Evolutionary conservation across 2,113 vertebrate genomes (phyloP).

Genomic region (Sceloporus undulatus): DNA sequence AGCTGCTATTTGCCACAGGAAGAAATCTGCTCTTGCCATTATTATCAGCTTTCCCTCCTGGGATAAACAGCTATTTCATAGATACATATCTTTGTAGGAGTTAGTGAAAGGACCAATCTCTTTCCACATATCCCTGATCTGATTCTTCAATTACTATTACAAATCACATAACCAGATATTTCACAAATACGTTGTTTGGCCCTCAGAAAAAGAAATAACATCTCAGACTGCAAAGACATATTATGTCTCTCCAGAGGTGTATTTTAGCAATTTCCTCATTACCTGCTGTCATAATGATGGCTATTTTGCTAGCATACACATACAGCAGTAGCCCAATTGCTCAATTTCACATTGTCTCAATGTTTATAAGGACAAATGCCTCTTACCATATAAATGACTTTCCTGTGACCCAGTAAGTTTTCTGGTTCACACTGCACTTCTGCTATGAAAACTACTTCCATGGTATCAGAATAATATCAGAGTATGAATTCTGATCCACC

Average conservation of each 20-base stretch:
- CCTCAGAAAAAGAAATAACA: not conserved
- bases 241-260: not conserved
- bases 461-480: not conserved
- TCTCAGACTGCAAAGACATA: not conserved
- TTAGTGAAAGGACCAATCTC: not conserved
- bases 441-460: not conserved
- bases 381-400: not conserved
- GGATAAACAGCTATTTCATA: not conserved
- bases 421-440: not conserved
- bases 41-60: not conserved
- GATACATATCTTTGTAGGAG: not conserved
- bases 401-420: not conserved
- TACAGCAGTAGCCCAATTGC: not conserved
- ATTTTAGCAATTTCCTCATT: not conserved
- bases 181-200: not conserved
- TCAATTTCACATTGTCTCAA: not conserved
- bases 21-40: not conserved
- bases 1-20: not conserved
- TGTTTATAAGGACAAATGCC: not conserved
- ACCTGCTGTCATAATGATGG: not conserved
- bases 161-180: not conserved
- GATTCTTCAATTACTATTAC: not conserved
- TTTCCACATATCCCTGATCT: not conserved
- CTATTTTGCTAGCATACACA: not conserved
- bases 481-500: no score